Evolutionary conservation across 2,888 invertebrate genomes (phyloP).

Genomic region (Parnassius smintheus): DNA sequence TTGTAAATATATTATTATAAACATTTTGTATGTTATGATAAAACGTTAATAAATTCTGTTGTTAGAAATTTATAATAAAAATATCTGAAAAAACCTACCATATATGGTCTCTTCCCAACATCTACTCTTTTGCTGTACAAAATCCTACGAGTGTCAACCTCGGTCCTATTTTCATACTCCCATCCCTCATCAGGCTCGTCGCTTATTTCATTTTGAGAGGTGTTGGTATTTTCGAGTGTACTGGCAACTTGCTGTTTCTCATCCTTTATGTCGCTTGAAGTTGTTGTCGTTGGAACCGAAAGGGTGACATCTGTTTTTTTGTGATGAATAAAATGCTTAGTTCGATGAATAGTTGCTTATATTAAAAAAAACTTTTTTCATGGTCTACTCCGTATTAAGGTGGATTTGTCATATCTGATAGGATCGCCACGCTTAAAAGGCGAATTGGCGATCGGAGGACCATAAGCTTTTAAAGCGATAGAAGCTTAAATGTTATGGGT

Average conservation of each 20-base stretch:
- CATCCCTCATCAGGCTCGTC: constrained; percentile 61
- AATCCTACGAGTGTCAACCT: constrained; percentile 64
- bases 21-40: no score
- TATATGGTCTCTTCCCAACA: constrained; percentile 62
- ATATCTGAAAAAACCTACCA: constrained; percentile 47
- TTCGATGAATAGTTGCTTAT: background rate
- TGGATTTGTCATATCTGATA: no score
- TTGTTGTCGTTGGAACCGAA: constrained; percentile 29
- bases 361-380: no score
- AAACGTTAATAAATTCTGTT: no score
- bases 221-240: constrained; percentile 28
- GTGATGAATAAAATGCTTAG: background rate
- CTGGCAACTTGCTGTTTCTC: constrained; percentile 11
- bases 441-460: no score
- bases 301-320: constrained; percentile 17
- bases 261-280: constrained; percentile 5
- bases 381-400: no score
- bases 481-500: no score
- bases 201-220: constrained; percentile 29
- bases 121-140: constrained; percentile 58
- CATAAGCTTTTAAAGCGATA: no score
- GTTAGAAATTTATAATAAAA: no score
- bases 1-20: no score
- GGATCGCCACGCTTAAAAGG: no score
- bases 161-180: constrained; percentile 62